A percentile compares a stretch with the other conserved stretches of the same genome.
phyloP scores from a whole-genome alignment of 30 jellyfish, hydroid and myxozoan genomes.

The Clytia hemisphaerica region DNA sequence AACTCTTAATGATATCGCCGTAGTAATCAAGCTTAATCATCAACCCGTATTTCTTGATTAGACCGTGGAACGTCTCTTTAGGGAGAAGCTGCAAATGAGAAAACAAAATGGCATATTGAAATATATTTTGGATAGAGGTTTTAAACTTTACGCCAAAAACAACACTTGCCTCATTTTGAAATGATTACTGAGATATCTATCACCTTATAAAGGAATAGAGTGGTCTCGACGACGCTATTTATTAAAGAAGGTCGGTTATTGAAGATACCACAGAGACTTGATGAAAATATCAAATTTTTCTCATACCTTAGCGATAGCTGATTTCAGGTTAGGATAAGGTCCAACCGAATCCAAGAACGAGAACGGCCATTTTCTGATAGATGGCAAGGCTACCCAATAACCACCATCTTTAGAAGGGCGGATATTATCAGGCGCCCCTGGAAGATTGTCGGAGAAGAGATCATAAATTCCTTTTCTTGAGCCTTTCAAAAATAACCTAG shows the following conservation, averaged over 20 bases:
- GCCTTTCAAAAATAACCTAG: slow-evolving; percentile 70
- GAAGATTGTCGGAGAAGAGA: slow-evolving; percentile 76
- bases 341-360: slow-evolving; percentile 72
- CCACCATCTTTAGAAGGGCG: slow-evolving; percentile 77
- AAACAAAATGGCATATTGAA: no score
- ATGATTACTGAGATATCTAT: no score
- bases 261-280: no score
- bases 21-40: slow-evolving; percentile 61
- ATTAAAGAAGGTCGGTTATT: no score
- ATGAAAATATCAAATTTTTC: no score
- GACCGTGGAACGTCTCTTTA: slow-evolving; percentile 50
- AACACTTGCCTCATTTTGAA: no score
- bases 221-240: no score
- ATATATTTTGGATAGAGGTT: no score
- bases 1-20: slow-evolving; percentile 73
- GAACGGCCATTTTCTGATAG: slow-evolving; percentile 91
- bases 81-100: slow-evolving; percentile 57
- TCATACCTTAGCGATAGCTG: slow-evolving; percentile 77
- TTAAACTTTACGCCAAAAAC: no score
- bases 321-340: slow-evolving; percentile 73
- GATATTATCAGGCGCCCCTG: slow-evolving; percentile 96
- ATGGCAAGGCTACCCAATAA: slow-evolving; percentile 93
- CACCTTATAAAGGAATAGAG: no score
- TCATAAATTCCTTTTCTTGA: slow-evolving; percentile 82
- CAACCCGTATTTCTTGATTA: slow-evolving; percentile 77